Conservation (phyloP, 2,113 vertebrate species). For the Drymodes brunneopygia region DNA sequence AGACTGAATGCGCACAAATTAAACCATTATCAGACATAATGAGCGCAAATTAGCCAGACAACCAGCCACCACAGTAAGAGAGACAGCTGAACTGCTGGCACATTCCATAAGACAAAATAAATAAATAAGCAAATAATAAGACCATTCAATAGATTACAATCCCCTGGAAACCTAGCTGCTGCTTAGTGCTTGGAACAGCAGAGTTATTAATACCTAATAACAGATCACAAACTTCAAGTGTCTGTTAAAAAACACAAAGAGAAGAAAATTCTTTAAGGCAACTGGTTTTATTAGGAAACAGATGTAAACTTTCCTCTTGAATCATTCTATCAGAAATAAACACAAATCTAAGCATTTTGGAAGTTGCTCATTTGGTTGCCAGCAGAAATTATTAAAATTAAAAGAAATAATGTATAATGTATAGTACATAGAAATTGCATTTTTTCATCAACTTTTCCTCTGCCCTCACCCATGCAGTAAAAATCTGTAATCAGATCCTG, state of each 20-base stretch:
- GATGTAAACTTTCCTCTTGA: neutral
- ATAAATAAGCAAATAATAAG: neutral
- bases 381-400: neutral
- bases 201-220: neutral
- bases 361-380: neutral
- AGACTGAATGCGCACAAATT: neutral
- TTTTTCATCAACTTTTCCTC: neutral
- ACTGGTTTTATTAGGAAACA: neutral
- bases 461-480: neutral
- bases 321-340: neutral
- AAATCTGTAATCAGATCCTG: neutral
- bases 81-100: slow-evolving; percentile 3
- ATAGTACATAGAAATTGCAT: neutral
- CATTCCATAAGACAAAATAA: neutral
- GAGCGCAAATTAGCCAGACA: slow-evolving; percentile 10
- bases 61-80: neutral
- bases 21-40: slow-evolving; percentile 15
- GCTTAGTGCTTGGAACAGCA: neutral
- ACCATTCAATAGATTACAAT: neutral
- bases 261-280: neutral
- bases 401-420: neutral
- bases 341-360: neutral
- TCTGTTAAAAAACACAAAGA: neutral
- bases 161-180: neutral
- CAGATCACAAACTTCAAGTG: neutral